Base-by-base conservation (phyloP, 2,797 vertebrate genomes). In the Chaenodraco wilsoni region DNA sequence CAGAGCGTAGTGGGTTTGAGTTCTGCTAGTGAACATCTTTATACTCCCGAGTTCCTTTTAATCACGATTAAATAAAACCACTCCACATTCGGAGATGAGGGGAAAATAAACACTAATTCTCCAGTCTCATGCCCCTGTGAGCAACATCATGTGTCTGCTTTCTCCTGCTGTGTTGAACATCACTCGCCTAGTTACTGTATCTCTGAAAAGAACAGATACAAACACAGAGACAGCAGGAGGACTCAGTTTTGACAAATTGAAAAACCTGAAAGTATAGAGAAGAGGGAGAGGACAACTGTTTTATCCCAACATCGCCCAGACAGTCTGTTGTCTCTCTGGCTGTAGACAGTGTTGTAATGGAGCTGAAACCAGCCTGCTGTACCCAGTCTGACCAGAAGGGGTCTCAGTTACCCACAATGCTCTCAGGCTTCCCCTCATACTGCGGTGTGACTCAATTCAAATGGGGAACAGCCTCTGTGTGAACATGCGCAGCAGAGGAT, bases 371-470 rank as follows among this genome's bases (percentile, higher is more conserved):
- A 41, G 70, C 48, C 68, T 85, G 90, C 74, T 66, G 67, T 88
- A 83, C 44, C 54, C 33, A n/a, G 10, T 63, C 43, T 61, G 69
- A 13, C 93, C 91, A 91, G 85, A 69, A 82, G 92, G 88, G 65
- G 91, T 85, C 91, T 86, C 88, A 69, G 31, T 64, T 67, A 69
- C 50, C 73, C 81, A 70, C 67, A 15, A 50, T 52, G 67, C 27
- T 76, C 74, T 69, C 50, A 76, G 68, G 57, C 65, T 45, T 74
- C 64, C 60, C 52, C 65, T 88, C 68, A 86, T 79, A 88, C 88
- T 88, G 91, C 92, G 91, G 88, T 87, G 89, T 87, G 89, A 87
- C 77, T 83, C 74, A 83, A 66, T 83, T 88, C 72, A 84, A 79
- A 89, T 69, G 79, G 78, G 62, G n/a, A 87, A 78, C 68, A 84